A percentile compares a stretch with the other conserved stretches of the same genome.
phyloP scores from a whole-genome alignment of 2,797 vertebrate species.

The Moxostoma hubbsi region DNA sequence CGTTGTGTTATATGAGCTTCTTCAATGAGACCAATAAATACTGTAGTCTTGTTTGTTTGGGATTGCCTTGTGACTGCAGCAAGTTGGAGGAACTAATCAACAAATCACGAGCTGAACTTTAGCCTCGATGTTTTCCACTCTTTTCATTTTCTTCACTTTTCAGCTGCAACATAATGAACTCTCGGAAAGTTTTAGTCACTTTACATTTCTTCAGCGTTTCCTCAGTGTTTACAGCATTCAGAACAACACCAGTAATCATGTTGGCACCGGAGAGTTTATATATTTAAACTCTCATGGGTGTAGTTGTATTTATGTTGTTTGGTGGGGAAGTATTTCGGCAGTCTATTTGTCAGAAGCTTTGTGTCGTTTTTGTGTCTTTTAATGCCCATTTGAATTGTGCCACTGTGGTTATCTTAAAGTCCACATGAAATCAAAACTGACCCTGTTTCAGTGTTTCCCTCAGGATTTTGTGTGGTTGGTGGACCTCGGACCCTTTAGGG shows the following conservation, averaged over 20 bases:
- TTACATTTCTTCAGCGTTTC: conserved; percentile 36
- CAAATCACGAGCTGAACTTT: neutral
- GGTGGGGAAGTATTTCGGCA: neutral
- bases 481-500: too few relatives aligned
- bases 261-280: conserved; percentile 46
- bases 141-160: conserved; percentile 31
- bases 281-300: conserved; percentile 29
- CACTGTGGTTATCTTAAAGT: neutral
- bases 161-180: conserved; percentile 24
- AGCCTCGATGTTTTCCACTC: conserved; percentile 37
- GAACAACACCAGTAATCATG: conserved; percentile 8
- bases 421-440: too few relatives aligned
- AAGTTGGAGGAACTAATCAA: neutral
- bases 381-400: neutral
- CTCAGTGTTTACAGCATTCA: conserved; percentile 55
- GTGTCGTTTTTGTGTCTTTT: neutral
- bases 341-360: neutral
- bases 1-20: neutral
- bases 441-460: too few relatives aligned
- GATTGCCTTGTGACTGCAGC: neutral
- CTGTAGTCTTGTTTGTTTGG: neutral
- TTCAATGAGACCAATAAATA: neutral
- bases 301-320: conserved; percentile 11
- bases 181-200: conserved; percentile 67
- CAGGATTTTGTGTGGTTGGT: too few relatives aligned